Conservation (phyloP, 2,113 vertebrate species). For the Chloropsis hardwickii region DNA sequence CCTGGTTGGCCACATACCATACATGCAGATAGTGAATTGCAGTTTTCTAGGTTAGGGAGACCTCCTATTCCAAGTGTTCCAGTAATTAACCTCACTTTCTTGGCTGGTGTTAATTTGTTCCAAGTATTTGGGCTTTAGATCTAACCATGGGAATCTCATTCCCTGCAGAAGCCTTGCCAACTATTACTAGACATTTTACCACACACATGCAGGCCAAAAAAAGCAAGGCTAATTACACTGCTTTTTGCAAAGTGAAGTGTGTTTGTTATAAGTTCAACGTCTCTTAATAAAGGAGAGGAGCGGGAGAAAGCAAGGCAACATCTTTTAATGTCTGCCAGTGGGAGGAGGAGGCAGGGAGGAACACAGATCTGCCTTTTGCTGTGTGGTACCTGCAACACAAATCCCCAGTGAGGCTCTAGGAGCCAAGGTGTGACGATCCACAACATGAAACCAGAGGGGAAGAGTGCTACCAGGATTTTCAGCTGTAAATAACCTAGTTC, state of each 20-base stretch:
- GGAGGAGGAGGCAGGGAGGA: not conserved
- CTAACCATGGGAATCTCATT: slow-evolving; percentile 68
- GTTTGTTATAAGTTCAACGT: not conserved
- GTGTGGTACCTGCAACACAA: not conserved
- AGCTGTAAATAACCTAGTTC: not conserved
- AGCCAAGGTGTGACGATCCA: not conserved
- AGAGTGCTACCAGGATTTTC: not conserved
- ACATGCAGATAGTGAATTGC: slow-evolving; percentile 1
- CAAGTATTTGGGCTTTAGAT: slow-evolving; percentile 70
- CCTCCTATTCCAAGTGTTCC: slow-evolving; percentile 40
- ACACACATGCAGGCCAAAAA: slow-evolving; percentile 68
- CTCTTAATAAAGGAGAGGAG: slow-evolving; percentile 22
- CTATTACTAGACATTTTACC: slow-evolving; percentile 71
- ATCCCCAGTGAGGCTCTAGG: not conserved
- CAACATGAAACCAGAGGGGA: not conserved
- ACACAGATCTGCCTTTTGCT: not conserved
- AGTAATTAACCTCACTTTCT: slow-evolving; percentile 63
- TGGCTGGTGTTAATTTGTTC: slow-evolving; percentile 70
- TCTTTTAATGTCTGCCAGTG: not conserved
- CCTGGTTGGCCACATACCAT: not conserved
- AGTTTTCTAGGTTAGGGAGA: slow-evolving; percentile 41
- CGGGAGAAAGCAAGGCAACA: not conserved
- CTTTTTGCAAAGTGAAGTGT: slow-evolving; percentile 27
- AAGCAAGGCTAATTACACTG: slow-evolving; percentile 33
- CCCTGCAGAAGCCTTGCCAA: slow-evolving; percentile 60